These are phyloP conservation scores for Microchrysa polita DNA, from an alignment of 2,888 invertebrate species.

Conservation along the genomic window DNA sequence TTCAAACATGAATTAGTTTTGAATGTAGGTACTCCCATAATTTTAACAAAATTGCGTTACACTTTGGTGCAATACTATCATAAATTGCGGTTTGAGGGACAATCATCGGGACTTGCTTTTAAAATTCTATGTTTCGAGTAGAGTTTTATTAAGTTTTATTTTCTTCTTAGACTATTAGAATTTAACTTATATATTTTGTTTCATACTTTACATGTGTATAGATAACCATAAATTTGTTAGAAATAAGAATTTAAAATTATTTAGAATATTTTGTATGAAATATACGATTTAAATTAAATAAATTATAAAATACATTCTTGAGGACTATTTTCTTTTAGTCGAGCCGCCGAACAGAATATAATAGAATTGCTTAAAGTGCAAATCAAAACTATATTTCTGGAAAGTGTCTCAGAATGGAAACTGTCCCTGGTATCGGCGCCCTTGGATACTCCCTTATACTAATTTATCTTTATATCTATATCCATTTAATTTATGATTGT, in stretches of 20 bases:
- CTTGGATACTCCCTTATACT: too few species aligned
- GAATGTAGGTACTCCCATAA: background rate
- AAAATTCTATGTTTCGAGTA: conserved; percentile 48
- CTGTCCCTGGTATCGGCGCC: too few species aligned
- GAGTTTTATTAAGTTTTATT: conserved; percentile 49
- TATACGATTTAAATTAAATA: conserved; percentile 16
- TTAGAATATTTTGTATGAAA: background rate
- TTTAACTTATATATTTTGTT: background rate
- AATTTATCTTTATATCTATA: too few species aligned
- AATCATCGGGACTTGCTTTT: conserved; percentile 46
- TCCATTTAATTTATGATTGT: too few species aligned
- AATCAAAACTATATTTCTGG: too few species aligned
- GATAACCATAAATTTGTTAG: conserved; percentile 2
- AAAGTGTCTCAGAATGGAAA: too few species aligned
- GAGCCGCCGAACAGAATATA: too few species aligned
- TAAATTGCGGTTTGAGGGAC: conserved; percentile 43
- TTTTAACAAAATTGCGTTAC: conserved; percentile 1
- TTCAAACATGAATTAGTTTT: background rate
- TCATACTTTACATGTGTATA: conserved; percentile 25
- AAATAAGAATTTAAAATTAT: background rate
- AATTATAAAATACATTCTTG: too few species aligned
- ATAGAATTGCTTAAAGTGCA: too few species aligned
- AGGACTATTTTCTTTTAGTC: too few species aligned
- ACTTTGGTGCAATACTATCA: conserved; percentile 46
- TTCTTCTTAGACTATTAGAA: conserved; percentile 4